Percentiles rank a stretch among this genome's conserved stretches.
Conservation (phyloP, 2,888 invertebrate genomes). For the Ryuthela nishihirai region DNA sequence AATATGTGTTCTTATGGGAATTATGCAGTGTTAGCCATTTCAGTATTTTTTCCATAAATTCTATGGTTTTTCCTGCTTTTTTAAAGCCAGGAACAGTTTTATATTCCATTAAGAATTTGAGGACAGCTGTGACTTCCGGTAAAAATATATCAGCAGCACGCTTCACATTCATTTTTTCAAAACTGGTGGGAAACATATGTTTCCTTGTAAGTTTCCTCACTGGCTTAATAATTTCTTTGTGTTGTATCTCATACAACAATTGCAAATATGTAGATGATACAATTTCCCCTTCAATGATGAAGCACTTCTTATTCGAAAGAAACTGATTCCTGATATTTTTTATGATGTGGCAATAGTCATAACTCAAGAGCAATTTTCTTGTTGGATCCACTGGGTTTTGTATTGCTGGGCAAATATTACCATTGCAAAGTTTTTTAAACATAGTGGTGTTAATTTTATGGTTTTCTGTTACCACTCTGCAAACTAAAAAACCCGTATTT, state of each 20-base stretch:
- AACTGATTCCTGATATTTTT: background rate
- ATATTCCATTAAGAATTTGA: background rate
- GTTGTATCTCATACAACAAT: background rate
- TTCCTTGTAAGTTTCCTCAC: background rate
- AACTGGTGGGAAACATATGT: conserved; percentile 1
- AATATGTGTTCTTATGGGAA: background rate
- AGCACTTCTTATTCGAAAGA: background rate
- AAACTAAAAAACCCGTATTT: background rate
- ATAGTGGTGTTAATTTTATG: background rate
- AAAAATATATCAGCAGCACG: background rate
- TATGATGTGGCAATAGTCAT: background rate
- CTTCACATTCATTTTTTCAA: too few species aligned
- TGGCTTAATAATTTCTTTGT: background rate
- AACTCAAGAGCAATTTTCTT: background rate
- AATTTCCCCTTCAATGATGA: background rate
- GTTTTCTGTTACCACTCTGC: background rate
- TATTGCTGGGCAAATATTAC: background rate
- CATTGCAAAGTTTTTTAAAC: conserved; percentile 1
- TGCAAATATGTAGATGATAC: background rate
- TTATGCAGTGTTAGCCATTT: background rate
- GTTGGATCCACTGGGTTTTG: too few species aligned
- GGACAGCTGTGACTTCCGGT: background rate
- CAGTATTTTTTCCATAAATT: background rate
- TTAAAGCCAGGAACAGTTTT: too few species aligned
- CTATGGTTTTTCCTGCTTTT: background rate